Percentiles rank a stretch among this genome's conserved stretches.
phyloP scores from a whole-genome alignment of 1,140 invertebrate species.

The Cyrtorhinus lividipennis region DNA sequence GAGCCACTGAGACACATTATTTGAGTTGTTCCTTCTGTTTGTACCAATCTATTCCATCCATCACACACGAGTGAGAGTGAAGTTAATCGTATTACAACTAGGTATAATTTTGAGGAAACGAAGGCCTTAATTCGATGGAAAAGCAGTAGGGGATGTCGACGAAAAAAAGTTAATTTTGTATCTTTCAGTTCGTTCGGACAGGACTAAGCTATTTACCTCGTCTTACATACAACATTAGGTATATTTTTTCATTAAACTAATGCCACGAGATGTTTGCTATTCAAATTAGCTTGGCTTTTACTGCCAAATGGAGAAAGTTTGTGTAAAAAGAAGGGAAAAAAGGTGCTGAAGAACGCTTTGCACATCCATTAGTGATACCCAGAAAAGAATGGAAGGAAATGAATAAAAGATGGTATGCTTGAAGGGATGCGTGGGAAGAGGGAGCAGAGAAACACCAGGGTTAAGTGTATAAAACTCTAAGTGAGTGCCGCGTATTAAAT shows the following conservation, averaged over 20 bases:
- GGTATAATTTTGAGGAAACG: too few relatives aligned
- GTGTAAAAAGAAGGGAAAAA: not conserved
- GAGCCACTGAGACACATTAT: too few relatives aligned
- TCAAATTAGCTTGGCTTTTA: not conserved
- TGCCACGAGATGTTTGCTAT: not conserved
- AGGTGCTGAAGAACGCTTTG: not conserved
- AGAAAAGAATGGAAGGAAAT: not conserved
- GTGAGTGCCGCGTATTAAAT: slow-evolving; percentile 8
- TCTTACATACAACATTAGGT: too few relatives aligned
- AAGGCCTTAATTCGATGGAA: too few relatives aligned
- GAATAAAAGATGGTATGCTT: not conserved
- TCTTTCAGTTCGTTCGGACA: too few relatives aligned
- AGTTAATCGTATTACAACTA: too few relatives aligned
- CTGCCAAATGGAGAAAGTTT: not conserved
- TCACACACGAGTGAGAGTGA: too few relatives aligned
- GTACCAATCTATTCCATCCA: too few relatives aligned
- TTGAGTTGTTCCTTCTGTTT: too few relatives aligned
- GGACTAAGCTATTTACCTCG: too few relatives aligned
- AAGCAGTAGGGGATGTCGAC: too few relatives aligned
- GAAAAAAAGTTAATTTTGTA: too few relatives aligned
- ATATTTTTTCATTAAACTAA: not conserved
- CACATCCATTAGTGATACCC: not conserved
- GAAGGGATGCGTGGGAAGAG: not conserved
- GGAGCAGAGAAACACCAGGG: not conserved
- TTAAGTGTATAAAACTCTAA: slow-evolving; percentile 12